These are phyloP conservation scores for Drosophila suboccidentalis DNA, from an alignment of 2,888 invertebrate species.

Conservation along the genomic window DNA sequence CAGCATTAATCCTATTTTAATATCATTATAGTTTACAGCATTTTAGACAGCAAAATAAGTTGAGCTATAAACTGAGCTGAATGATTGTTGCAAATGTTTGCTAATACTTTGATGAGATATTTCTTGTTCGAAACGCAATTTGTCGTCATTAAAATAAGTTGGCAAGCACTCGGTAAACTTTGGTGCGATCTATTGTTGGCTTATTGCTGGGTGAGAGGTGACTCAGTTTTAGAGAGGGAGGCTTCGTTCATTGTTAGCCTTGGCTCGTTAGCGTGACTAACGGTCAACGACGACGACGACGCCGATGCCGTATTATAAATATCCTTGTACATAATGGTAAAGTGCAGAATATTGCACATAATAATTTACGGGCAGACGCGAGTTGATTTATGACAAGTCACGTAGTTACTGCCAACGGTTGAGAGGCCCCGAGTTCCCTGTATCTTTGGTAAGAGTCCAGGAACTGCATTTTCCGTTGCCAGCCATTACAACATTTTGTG, in stretches of 20 bases:
- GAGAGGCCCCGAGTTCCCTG: not conserved
- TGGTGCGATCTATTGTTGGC: slow-evolving; percentile 53
- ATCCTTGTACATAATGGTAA: slow-evolving; percentile 39
- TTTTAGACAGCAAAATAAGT: not conserved
- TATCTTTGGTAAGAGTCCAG: not conserved
- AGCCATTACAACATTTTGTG: slow-evolving; percentile 34
- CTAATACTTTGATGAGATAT: slow-evolving; percentile 33
- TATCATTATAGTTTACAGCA: not conserved
- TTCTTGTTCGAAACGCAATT: slow-evolving; percentile 57
- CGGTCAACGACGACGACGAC: slow-evolving; percentile 6
- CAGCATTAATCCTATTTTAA: not conserved
- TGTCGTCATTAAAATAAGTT: slow-evolving; percentile 65
- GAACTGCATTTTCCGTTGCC: slow-evolving; percentile 19
- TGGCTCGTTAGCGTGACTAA: slow-evolving; percentile 45
- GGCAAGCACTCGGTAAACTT: slow-evolving; percentile 52
- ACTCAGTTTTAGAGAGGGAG: not conserved
- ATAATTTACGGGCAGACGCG: slow-evolving; percentile 53
- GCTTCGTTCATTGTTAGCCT: slow-evolving; percentile 15
- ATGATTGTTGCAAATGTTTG: slow-evolving; percentile 30
- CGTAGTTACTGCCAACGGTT: slow-evolving; percentile 45
- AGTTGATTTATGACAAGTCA: slow-evolving; percentile 80
- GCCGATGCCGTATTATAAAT: slow-evolving; percentile 21
- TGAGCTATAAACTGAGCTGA: not conserved
- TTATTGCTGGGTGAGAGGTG: slow-evolving; percentile 54
- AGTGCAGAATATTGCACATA: slow-evolving; percentile 58